Evolutionary conservation across 2,113 vertebrate species (phyloP).

Genomic region (Silurus asotus): DNA sequence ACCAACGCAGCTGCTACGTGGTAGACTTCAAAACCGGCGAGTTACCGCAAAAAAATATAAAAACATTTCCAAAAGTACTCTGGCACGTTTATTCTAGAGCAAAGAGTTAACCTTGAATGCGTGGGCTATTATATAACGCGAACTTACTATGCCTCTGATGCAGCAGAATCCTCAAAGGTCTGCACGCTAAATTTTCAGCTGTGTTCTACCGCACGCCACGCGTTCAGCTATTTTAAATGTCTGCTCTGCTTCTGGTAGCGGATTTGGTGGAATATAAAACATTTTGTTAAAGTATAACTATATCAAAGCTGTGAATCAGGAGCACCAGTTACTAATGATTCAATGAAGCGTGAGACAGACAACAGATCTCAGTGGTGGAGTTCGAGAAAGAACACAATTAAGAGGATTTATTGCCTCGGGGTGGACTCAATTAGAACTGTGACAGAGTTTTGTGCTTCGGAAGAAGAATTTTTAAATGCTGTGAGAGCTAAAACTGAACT

Average conservation of each 20-base stretch:
- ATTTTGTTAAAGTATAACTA: conserved; percentile 10
- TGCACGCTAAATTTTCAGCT: background rate
- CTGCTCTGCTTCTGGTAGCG: background rate
- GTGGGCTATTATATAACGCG: conserved; percentile 15
- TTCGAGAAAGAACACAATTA: conserved; percentile 40
- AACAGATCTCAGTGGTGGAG: conserved; percentile 4
- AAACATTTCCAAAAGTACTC: conserved; percentile 8
- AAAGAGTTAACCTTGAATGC: conserved; percentile 26
- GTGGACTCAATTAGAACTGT: conserved; percentile 6
- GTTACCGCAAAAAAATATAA: conserved; percentile 17
- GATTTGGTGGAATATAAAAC: conserved; percentile 9
- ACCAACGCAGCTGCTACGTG: conserved; percentile 30
- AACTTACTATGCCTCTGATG: conserved; percentile 1
- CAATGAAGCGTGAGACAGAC: background rate
- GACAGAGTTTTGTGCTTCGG: conserved; percentile 1
- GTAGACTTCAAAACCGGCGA: conserved; percentile 48
- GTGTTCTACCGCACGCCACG: no score
- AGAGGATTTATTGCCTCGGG: conserved; percentile 38
- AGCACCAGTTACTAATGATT: background rate
- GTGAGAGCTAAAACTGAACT: background rate
- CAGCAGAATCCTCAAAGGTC: conserved; percentile 13
- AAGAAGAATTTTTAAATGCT: conserved; percentile 25
- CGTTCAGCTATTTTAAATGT: background rate
- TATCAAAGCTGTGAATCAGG: conserved; percentile 3
- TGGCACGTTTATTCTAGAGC: conserved; percentile 29